These are phyloP conservation scores for Temnothorax curvispinosus DNA, from an alignment of 1,140 invertebrate genomes.

Conservation along the genomic window DNA sequence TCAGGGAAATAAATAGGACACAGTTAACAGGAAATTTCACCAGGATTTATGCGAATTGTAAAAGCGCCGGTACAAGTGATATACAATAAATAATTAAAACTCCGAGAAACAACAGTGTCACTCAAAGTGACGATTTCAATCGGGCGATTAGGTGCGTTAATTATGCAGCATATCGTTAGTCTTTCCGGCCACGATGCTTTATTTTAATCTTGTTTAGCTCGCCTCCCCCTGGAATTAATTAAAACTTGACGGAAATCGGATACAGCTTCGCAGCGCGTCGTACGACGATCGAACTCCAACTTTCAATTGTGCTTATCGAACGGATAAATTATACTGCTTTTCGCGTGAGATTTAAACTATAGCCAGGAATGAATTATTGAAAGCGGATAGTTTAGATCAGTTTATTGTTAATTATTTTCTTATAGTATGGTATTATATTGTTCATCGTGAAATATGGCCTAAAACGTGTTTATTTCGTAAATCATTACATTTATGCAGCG, in stretches of 20 bases:
- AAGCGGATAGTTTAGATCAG: background rate
- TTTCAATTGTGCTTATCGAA: conserved; percentile 15
- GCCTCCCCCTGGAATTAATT: conserved; percentile 27
- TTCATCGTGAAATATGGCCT: background rate
- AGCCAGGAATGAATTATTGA: background rate
- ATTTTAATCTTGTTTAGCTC: conserved; percentile 48
- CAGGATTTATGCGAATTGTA: background rate
- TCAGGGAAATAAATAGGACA: background rate
- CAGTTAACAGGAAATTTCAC: conserved; percentile 6
- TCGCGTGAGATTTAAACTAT: background rate
- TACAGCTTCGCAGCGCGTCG: background rate
- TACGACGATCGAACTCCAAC: background rate
- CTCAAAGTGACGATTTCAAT: conserved; percentile 25
- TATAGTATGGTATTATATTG: background rate
- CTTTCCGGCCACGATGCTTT: background rate
- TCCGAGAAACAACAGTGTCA: background rate
- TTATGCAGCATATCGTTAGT: conserved; percentile 23
- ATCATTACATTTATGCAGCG: too few relatives aligned
- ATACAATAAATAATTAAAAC: background rate
- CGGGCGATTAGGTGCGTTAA: conserved; percentile 38
- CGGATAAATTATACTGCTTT: conserved; percentile 16
- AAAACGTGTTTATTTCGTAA: too few relatives aligned
- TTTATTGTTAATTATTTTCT: background rate
- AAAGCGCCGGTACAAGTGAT: background rate
- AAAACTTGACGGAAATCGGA: conserved; percentile 46